These are phyloP conservation scores for Heteromyza rotundicornis DNA, from an alignment of 2,888 invertebrate species.

Conservation along the genomic window DNA sequence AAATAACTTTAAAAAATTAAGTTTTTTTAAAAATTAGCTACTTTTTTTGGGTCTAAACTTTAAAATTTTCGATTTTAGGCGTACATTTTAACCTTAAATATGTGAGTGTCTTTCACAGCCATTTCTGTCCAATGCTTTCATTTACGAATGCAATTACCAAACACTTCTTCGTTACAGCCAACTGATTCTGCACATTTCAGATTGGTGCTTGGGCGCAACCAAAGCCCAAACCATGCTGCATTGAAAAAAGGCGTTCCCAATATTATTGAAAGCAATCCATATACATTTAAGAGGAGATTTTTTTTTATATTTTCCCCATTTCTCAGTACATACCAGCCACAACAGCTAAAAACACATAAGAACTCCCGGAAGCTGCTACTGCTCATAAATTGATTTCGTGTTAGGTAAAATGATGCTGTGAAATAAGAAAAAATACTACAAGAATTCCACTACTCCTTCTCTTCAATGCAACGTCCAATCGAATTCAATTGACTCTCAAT, in stretches of 20 bases:
- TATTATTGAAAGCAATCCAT: constrained; percentile 53
- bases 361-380: not conserved
- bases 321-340: not conserved
- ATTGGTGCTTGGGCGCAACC: constrained; percentile 18
- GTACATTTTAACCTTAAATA: not conserved
- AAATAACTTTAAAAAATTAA: not conserved
- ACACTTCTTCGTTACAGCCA: not conserved
- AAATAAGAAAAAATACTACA: not conserved
- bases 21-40: no score
- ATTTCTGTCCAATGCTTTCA: no score
- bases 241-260: constrained; percentile 52
- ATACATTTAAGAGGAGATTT: constrained; percentile 10
- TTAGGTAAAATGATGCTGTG: constrained; percentile 11
- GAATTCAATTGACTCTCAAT: constrained; percentile 61
- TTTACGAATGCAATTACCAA: no score
- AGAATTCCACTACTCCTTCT: constrained; percentile 7
- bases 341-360: not conserved
- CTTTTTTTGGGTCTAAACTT: not conserved
- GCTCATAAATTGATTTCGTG: constrained; percentile 16
- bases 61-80: not conserved
- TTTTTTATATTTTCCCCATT: no score
- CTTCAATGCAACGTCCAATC: constrained; percentile 58
- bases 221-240: not conserved
- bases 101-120: no score
- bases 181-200: not conserved